These are phyloP conservation scores for Henricia sp. DNA, from an alignment of 53 echinoderm and acorn worm species.

Conservation along the genomic window DNA sequence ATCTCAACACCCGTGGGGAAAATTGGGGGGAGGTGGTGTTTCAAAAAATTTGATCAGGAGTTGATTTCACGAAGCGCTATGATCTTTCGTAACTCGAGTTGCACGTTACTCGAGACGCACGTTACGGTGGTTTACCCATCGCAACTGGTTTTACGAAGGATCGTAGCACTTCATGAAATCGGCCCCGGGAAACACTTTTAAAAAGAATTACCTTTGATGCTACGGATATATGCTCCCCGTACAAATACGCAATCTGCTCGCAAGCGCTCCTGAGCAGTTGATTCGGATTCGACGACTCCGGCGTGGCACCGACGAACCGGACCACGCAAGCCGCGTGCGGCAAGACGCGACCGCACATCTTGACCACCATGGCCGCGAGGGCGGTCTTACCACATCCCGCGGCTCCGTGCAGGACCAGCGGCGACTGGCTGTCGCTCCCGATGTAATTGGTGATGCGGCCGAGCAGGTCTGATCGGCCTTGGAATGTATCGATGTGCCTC, in stretches of 20 bases:
- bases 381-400: constrained; percentile 88
- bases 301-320: constrained; percentile 85
- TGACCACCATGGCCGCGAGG: constrained; percentile 75
- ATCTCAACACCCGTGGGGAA: too few relatives aligned
- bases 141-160: too few relatives aligned
- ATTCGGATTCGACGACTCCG: constrained; percentile 78
- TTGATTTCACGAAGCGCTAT: not conserved
- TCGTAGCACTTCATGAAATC: too few relatives aligned
- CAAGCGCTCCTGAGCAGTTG: constrained; percentile 90
- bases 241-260: constrained; percentile 94
- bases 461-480: constrained; percentile 78
- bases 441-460: constrained; percentile 76
- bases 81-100: too few relatives aligned
- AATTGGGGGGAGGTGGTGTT: too few relatives aligned
- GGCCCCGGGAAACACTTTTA: too few relatives aligned
- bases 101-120: too few relatives aligned
- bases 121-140: too few relatives aligned
- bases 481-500: constrained; percentile 81
- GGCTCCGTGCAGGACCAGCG: constrained; percentile 83
- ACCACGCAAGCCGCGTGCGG: constrained; percentile 83
- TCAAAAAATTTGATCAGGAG: not conserved
- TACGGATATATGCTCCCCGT: constrained; percentile 95
- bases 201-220: constrained; percentile 80
- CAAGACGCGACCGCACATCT: constrained; percentile 63
- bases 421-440: constrained; percentile 65